Evolutionary conservation across 2,113 vertebrate genomes (phyloP).

Genomic region (Phycodurus eques): DNA sequence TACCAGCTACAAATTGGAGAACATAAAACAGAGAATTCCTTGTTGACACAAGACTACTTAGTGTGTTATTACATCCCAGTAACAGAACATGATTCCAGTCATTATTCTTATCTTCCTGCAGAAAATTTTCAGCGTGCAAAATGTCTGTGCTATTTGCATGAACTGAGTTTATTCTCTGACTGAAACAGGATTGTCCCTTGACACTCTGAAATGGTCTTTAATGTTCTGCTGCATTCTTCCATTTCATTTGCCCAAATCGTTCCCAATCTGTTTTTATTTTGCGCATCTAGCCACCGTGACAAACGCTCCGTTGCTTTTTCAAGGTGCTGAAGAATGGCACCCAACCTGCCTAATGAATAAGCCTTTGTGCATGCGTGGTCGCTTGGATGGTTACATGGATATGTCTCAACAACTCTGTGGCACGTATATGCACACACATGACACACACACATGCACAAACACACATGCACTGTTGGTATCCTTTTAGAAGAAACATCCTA

Average conservation of each 20-base stretch:
- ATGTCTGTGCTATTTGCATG: slow-evolving; percentile 33
- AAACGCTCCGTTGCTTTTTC: slow-evolving; percentile 37
- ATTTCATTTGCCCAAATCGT: slow-evolving; percentile 26
- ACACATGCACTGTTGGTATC: slow-evolving; percentile 23
- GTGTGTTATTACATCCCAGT: slow-evolving; percentile 1
- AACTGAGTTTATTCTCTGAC: slow-evolving; percentile 43
- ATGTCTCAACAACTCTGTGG: slow-evolving; percentile 24
- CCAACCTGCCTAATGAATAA: slow-evolving; percentile 44
- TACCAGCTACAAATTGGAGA: neutral
- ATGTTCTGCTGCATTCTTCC: slow-evolving; percentile 54
- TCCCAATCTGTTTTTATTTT: slow-evolving; percentile 56
- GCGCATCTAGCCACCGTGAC: slow-evolving; percentile 26
- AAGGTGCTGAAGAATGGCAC: slow-evolving; percentile 39
- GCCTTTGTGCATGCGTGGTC: slow-evolving; percentile 24
- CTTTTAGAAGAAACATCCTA: slow-evolving; percentile 31
- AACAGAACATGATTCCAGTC: slow-evolving; percentile 46
- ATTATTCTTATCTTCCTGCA: slow-evolving; percentile 38
- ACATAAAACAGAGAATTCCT: neutral
- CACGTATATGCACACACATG: slow-evolving; percentile 9
- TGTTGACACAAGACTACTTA: neutral
- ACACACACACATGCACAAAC: neutral
- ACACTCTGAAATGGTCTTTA: slow-evolving; percentile 36
- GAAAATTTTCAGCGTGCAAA: slow-evolving; percentile 49
- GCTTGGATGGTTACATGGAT: slow-evolving; percentile 39
- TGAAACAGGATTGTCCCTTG: slow-evolving; percentile 38